phyloP scores from a whole-genome alignment of 2,797 vertebrate genomes.

The Periparus ater region DNA sequence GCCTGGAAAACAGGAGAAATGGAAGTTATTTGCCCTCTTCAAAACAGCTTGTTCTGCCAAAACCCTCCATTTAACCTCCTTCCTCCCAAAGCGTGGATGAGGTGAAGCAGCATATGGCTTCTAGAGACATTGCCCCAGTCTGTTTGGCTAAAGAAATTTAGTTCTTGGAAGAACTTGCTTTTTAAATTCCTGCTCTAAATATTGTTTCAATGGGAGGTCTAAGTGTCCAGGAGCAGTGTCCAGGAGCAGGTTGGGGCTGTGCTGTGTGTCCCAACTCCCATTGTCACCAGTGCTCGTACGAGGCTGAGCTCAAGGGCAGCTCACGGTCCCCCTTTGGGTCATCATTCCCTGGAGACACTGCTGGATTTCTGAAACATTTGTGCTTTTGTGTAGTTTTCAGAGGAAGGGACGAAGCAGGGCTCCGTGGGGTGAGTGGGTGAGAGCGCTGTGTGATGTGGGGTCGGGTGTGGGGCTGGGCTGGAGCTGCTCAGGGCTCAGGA shows the following conservation, averaged over 20 bases:
- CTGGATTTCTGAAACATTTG: not conserved
- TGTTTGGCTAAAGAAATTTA: not conserved
- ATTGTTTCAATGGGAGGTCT: fast-evolving
- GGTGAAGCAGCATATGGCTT: constrained; percentile 14
- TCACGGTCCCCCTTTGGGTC: fast-evolving
- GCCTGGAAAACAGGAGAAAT: not conserved
- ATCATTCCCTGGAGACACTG: fast-evolving
- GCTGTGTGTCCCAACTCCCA: fast-evolving
- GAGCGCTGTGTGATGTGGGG: not conserved
- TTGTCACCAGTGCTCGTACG: fast-evolving
- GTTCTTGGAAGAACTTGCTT: not conserved
- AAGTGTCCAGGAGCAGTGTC: not conserved
- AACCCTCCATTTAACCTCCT: not conserved
- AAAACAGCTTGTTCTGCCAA: constrained; percentile 22
- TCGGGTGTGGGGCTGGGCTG: not conserved
- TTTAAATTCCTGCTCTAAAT: not conserved
- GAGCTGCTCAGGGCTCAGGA: not conserved
- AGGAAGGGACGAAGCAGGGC: not conserved
- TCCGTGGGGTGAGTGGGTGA: fast-evolving
- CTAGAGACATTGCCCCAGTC: not conserved
- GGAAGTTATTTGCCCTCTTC: not conserved
- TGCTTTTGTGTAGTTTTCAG: not conserved
- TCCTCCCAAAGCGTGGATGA: not conserved
- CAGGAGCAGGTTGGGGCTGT: not conserved
- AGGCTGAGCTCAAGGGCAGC: not conserved